A percentile compares a stretch with the other conserved stretches of the same genome.
Conservation (phyloP, 1,140 invertebrate genomes). For the Radopholus similis region DNA sequence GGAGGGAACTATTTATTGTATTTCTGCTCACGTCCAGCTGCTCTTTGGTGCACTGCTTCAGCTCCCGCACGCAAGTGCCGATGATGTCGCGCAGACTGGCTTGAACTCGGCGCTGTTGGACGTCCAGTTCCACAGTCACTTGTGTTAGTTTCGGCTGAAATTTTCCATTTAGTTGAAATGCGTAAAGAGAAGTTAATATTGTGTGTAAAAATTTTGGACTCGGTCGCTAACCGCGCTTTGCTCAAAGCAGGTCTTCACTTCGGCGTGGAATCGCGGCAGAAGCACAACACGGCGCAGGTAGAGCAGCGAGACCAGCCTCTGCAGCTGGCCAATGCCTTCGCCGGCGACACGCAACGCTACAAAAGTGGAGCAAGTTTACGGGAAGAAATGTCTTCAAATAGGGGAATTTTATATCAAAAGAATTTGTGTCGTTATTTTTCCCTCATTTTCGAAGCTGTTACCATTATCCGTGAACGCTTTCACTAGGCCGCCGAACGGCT, state of each 20-base stretch:
- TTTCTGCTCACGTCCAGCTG: conserved; percentile 32
- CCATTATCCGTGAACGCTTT: conserved; percentile 53
- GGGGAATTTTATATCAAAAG: too few relatives aligned
- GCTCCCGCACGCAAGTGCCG: conserved; percentile 47
- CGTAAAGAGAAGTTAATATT: background rate
- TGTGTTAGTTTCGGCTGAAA: conserved; percentile 49
- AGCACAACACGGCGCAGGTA: conserved; percentile 43
- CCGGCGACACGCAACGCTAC: conserved; percentile 33
- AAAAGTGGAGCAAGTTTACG: too few relatives aligned
- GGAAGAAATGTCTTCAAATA: too few relatives aligned
- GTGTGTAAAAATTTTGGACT: background rate
- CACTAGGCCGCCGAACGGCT: conserved; percentile 28
- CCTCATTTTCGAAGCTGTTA: too few relatives aligned
- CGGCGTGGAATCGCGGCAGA: conserved; percentile 43
- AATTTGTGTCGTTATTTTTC: too few relatives aligned
- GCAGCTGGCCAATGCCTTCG: conserved; percentile 47
- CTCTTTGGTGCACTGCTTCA: conserved; percentile 47
- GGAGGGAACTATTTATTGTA: background rate
- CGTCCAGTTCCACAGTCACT: conserved; percentile 38
- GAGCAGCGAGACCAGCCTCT: conserved; percentile 46
- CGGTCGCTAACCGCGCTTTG: conserved; percentile 18
- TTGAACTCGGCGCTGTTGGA: conserved; percentile 35
- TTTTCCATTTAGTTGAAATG: background rate
- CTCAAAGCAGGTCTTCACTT: conserved; percentile 42
- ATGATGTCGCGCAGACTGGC: conserved; percentile 48